Conservation (phyloP, 1,140 invertebrate species). For the Physella acuta region DNA sequence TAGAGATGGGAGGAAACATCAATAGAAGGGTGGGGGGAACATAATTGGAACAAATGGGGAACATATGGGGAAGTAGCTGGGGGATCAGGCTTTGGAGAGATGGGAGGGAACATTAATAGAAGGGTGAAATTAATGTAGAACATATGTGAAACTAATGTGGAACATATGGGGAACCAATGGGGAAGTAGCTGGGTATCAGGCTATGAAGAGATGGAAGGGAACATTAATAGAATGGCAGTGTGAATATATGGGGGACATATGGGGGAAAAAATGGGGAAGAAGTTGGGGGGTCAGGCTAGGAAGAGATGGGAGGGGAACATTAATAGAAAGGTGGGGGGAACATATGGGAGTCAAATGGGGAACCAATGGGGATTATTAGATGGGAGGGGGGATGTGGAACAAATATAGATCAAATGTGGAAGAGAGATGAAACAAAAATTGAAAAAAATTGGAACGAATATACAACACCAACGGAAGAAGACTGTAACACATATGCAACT, state of each 20-base stretch:
- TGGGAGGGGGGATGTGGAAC: slow-evolving; percentile 68
- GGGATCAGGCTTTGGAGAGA: slow-evolving; percentile 74
- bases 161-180: slow-evolving; percentile 19
- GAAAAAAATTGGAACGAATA: slow-evolving; percentile 76
- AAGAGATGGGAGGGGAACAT: no score
- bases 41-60: slow-evolving; percentile 70
- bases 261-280: no score
- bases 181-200: slow-evolving; percentile 8
- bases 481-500: slow-evolving; percentile 59
- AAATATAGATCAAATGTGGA: no score
- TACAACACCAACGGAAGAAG: slow-evolving; percentile 78
- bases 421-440: no score
- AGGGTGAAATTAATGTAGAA: slow-evolving; percentile 70
- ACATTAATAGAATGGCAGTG: no score
- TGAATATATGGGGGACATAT: no score
- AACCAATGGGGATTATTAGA: slow-evolving; percentile 82
- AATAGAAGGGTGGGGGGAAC: slow-evolving; percentile 82
- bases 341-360: slow-evolving; percentile 76
- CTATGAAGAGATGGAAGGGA: slow-evolving; percentile 5
- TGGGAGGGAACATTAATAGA: slow-evolving; percentile 68
- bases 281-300: no score
- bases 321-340: slow-evolving; percentile 77
- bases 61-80: slow-evolving; percentile 85
- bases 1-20: no score
- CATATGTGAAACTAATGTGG: slow-evolving; percentile 35